These are phyloP conservation scores for Leptothorax acervorum DNA, from an alignment of 2,888 invertebrate genomes.

Conservation along the genomic window DNA sequence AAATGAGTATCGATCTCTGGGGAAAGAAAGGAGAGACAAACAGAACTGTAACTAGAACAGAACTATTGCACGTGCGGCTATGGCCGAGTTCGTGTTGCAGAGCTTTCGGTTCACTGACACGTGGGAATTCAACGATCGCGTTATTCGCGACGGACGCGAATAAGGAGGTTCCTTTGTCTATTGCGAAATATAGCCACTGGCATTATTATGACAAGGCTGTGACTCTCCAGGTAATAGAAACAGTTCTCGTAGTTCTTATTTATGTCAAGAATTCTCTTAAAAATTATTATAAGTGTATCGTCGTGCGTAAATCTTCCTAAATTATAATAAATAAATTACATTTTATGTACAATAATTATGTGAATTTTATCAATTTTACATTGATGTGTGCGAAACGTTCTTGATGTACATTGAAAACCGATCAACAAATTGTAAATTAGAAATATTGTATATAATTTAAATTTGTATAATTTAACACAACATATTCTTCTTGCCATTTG, in stretches of 20 bases:
- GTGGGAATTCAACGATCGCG: slow-evolving; percentile 61
- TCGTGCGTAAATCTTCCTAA: background rate
- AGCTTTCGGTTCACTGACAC: slow-evolving; percentile 61
- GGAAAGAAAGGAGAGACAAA: background rate
- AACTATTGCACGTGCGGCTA: background rate
- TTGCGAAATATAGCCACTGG: slow-evolving; percentile 30
- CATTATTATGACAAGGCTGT: background rate
- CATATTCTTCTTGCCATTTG: background rate
- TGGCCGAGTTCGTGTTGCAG: slow-evolving; percentile 27
- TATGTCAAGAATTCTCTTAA: background rate
- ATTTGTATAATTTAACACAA: background rate
- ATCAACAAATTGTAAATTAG: background rate
- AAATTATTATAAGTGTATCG: background rate
- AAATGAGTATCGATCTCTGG: slow-evolving; percentile 22
- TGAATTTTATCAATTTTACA: background rate
- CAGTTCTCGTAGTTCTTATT: background rate
- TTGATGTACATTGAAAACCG: background rate
- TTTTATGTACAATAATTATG: background rate
- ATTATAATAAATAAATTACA: background rate
- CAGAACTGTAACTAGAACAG: slow-evolving; percentile 34
- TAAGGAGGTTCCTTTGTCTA: slow-evolving; percentile 41
- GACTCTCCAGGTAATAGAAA: slow-evolving; percentile 15
- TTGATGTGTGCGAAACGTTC: background rate
- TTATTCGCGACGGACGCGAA: slow-evolving; percentile 26
- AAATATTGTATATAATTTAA: background rate